Conservation (phyloP, 1,140 invertebrate species). For the Atta texana region DNA sequence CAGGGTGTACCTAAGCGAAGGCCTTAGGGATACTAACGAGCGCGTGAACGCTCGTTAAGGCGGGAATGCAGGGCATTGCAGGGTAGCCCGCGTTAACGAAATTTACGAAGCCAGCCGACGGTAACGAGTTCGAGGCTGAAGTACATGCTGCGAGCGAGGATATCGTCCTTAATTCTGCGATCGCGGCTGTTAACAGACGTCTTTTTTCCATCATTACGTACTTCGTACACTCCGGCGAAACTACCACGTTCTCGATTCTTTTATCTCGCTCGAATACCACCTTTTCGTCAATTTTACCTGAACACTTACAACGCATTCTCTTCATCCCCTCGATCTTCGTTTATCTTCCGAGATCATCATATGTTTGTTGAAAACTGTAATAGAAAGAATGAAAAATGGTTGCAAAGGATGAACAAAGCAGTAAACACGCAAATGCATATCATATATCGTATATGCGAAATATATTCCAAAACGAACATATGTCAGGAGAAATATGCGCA, state of each 20-base stretch:
- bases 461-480: neutral
- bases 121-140: slow-evolving; percentile 75
- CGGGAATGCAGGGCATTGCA: slow-evolving; percentile 74
- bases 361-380: neutral
- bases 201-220: slow-evolving; percentile 46
- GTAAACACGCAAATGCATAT: neutral
- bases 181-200: slow-evolving; percentile 41
- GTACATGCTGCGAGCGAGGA: slow-evolving; percentile 31
- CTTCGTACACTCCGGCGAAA: slow-evolving; percentile 28
- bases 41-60: slow-evolving; percentile 80
- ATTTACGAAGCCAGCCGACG: slow-evolving; percentile 78
- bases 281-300: slow-evolving; percentile 37
- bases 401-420: neutral
- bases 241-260: slow-evolving; percentile 37
- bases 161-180: slow-evolving; percentile 61
- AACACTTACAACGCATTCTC: slow-evolving; percentile 32
- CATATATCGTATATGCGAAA: slow-evolving; percentile 7
- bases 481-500: neutral
- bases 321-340: neutral
- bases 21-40: slow-evolving; percentile 77
- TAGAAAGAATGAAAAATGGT: neutral
- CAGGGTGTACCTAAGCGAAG: slow-evolving; percentile 67
- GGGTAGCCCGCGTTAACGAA: slow-evolving; percentile 78
- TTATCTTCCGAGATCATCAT: neutral
- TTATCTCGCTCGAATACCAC: neutral